Evolutionary conservation across 2,888 invertebrate genomes (phyloP).

Genomic region (Pyrrhosoma nymphula): DNA sequence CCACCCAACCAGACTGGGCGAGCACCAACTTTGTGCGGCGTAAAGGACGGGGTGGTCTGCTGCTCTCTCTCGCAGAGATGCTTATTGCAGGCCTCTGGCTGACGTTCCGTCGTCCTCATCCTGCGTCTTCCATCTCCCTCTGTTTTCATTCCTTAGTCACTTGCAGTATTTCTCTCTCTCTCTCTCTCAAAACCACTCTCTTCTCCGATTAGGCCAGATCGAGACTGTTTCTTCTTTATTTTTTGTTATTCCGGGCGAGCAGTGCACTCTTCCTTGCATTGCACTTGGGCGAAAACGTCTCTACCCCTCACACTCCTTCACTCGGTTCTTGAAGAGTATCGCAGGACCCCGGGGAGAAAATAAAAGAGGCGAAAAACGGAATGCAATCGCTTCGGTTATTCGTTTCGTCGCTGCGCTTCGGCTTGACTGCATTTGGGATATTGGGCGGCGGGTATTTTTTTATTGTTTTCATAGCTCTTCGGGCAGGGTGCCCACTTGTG

Average conservation of each 20-base stretch:
- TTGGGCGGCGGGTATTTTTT: neutral
- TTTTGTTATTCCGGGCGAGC: neutral
- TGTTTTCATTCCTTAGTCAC: neutral
- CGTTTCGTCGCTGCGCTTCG: neutral
- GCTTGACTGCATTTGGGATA: constrained; percentile 14
- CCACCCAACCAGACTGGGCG: neutral
- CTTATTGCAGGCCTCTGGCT: neutral
- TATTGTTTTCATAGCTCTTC: neutral
- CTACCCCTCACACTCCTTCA: neutral
- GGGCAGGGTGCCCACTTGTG: constrained; percentile 28
- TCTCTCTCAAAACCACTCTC: neutral
- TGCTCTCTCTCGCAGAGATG: neutral
- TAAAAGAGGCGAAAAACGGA: neutral
- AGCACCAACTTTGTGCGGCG: neutral
- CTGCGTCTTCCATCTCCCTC: neutral
- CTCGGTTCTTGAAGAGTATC: neutral
- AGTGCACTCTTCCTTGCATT: neutral
- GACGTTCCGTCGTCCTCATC: neutral
- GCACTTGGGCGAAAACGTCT: neutral
- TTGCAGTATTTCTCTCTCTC: neutral
- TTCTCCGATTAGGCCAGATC: neutral
- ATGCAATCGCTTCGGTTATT: neutral
- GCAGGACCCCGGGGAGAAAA: neutral
- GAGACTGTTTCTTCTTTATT: neutral
- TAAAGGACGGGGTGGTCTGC: neutral